A percentile compares a stretch with the other conserved stretches of the same genome.
These are phyloP conservation scores for Leptodactylus fallax DNA, from an alignment of 2,797 vertebrate species.

Conservation along the genomic window DNA sequence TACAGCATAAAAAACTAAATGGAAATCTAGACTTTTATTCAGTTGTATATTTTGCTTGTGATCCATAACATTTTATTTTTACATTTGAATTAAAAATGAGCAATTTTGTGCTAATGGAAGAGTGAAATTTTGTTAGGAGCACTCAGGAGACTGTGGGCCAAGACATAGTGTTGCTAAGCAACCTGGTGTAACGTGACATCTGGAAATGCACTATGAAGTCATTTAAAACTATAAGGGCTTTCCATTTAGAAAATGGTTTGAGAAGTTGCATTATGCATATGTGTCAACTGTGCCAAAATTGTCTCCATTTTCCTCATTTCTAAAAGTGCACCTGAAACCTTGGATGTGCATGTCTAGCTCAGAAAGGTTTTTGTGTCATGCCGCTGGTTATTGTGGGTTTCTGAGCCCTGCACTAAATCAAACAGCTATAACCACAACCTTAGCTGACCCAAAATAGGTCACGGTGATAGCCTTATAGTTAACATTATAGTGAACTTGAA, in stretches of 20 bases:
- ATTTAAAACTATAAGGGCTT: slow-evolving; percentile 60
- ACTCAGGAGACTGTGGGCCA: slow-evolving; percentile 43
- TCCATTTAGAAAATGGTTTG: slow-evolving; percentile 63
- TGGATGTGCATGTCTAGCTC: slow-evolving; percentile 20
- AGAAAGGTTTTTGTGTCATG: slow-evolving; percentile 17
- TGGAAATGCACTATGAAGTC: slow-evolving; percentile 60
- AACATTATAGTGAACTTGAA: background rate
- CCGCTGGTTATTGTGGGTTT: background rate
- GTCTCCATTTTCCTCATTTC: slow-evolving; percentile 57
- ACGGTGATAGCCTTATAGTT: no score
- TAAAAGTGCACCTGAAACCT: slow-evolving; percentile 26
- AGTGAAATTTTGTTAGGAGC: slow-evolving; percentile 58
- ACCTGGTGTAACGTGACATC: slow-evolving; percentile 56
- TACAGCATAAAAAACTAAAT: background rate
- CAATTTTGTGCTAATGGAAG: slow-evolving; percentile 61
- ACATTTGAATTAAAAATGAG: slow-evolving; percentile 64
- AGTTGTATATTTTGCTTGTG: slow-evolving; percentile 48
- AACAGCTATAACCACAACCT: no score
- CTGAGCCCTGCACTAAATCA: background rate
- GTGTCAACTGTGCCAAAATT: slow-evolving; percentile 60
- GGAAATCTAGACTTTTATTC: slow-evolving; percentile 11
- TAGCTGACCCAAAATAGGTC: background rate
- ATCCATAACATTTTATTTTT: slow-evolving; percentile 38
- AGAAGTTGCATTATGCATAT: slow-evolving; percentile 62
- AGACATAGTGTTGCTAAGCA: slow-evolving; percentile 56